A percentile compares a stretch with the other conserved stretches of the same genome.
These are phyloP conservation scores for Cyphomyrmex costatus DNA, from an alignment of 1,140 invertebrate species.

Conservation along the genomic window DNA sequence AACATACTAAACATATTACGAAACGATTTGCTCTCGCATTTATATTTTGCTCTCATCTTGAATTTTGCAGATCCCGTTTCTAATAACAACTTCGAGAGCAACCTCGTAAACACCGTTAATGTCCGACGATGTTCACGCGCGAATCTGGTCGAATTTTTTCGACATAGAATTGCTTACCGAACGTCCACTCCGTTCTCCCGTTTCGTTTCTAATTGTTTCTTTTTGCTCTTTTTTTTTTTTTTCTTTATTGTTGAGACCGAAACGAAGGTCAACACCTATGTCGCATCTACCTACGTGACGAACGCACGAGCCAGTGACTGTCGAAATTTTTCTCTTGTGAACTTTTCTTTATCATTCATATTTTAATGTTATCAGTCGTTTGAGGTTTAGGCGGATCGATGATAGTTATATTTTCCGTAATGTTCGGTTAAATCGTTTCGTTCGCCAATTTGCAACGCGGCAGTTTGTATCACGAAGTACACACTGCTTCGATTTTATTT, in stretches of 20 bases:
- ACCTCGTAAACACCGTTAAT: not conserved
- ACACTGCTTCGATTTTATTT: not conserved
- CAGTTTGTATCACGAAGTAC: not conserved
- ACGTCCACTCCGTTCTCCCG: constrained; percentile 21
- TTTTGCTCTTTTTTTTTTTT: constrained; percentile 18
- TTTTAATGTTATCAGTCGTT: not conserved
- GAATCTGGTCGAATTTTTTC: constrained; percentile 32
- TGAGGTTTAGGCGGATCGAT: not conserved
- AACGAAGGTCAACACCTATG: constrained; percentile 52
- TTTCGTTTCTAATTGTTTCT: constrained; percentile 10
- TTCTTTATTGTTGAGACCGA: not conserved
- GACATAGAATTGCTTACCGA: constrained; percentile 23
- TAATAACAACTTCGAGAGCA: constrained; percentile 10
- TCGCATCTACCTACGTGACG: constrained; percentile 12
- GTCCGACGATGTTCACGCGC: not conserved
- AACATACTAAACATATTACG: constrained; percentile 34
- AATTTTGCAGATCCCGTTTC: not conserved
- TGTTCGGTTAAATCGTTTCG: not conserved
- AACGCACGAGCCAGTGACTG: not conserved
- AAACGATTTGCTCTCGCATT: constrained; percentile 20
- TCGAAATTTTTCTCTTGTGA: constrained; percentile 1
- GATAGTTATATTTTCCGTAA: not conserved
- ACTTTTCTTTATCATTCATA: not conserved
- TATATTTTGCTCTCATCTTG: constrained; percentile 9
- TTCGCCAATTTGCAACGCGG: not conserved